These are phyloP conservation scores for Tetrao urogallus DNA, from an alignment of 2,113 vertebrate genomes.

Conservation along the genomic window DNA sequence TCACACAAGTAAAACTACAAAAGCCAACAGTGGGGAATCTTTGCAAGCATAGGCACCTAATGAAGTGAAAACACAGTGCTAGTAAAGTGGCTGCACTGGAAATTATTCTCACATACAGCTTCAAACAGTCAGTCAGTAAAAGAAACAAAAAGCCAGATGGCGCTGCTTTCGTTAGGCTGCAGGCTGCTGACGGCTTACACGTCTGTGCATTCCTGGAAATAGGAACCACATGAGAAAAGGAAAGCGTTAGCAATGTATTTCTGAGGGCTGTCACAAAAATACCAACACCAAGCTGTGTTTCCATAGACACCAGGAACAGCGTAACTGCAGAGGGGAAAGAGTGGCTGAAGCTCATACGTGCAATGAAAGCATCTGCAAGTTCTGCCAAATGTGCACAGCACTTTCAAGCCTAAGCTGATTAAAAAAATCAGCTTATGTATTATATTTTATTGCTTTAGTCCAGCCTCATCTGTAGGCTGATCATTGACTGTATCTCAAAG, in stretches of 20 bases:
- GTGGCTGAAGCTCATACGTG: background rate
- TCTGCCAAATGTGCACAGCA: background rate
- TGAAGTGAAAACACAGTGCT: background rate
- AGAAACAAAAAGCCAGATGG: constrained; percentile 39
- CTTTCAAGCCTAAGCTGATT: background rate
- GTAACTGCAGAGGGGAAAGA: background rate
- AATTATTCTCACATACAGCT: background rate
- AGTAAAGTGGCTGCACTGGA: background rate
- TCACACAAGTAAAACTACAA: background rate
- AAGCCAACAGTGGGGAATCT: background rate
- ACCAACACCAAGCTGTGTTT: background rate
- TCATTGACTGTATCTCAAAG: background rate
- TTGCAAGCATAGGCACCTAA: background rate
- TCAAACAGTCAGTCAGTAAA: background rate
- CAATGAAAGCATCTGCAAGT: background rate
- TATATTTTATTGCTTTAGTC: background rate
- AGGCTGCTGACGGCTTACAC: background rate
- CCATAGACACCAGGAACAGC: background rate
- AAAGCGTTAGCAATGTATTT: background rate
- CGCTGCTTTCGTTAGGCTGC: constrained; percentile 16
- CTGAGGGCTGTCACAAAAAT: background rate
- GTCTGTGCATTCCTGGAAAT: rapidly evolving
- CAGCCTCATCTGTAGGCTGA: background rate
- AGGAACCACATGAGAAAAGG: background rate
- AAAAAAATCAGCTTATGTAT: background rate